Base-by-base conservation (phyloP, 2,797 vertebrate species). In the Melanotaenia maccullochi region DNA sequence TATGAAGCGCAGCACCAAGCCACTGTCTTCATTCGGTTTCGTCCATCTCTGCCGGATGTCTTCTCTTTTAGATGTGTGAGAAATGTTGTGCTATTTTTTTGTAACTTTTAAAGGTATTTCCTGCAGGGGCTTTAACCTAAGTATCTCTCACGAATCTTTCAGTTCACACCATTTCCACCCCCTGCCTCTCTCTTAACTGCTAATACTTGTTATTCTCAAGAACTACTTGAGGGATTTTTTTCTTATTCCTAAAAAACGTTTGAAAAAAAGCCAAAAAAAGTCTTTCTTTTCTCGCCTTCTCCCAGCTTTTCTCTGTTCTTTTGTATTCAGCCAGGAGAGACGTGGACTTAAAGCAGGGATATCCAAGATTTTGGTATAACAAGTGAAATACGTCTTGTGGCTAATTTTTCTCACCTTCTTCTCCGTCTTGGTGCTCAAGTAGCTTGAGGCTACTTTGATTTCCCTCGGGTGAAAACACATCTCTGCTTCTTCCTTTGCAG, bases 401-500 rank as follows among this genome's bases (percentile, higher is more conserved):
- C 40, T 36, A 18, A 42, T 54, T 25, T 63, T 77, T 68, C 30
- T 71, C 38, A 32, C 12, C 33, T 56, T 18, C 28, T 64, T 54
- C 36, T 47, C 16, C 0, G 1, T 35, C 33, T 40, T 20, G 4
- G 14, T 60, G 54, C 67, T 67, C 14, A 4, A 13, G 16, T 2
- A 28, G 4, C 57, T 12, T 9, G 14, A 12, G 66, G 16, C 76
- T 16, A 14, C 22, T 13, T 35, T 59, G 32, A 60, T 63, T 65
- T 51, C 30, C 9, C 9, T 1, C 28, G 1, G 9, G 8, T 36
- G 35, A 22, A 33, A 65, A 32, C 22, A 0, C 9, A 5, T 55
- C 33, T 54, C 33, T 56, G 1, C 22, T 25, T 63, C 20, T 59
- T 60, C 55, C 24, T 59, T 66, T 32, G 1, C 86, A 96, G 96